phyloP scores from a whole-genome alignment of 2,888 invertebrate genomes.

The Slavum lentiscoides region DNA sequence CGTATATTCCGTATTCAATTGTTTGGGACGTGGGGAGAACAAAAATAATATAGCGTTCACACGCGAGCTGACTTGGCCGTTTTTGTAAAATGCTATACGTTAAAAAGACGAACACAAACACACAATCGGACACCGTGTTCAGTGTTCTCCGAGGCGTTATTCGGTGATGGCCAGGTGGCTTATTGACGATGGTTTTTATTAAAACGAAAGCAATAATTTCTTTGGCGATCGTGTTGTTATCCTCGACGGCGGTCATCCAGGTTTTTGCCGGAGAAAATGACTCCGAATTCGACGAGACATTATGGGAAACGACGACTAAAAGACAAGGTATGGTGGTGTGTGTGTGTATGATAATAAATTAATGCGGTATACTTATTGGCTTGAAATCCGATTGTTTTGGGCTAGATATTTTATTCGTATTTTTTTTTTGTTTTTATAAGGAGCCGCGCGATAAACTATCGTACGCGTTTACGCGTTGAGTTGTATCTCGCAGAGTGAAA shows the following conservation, averaged over 20 bases:
- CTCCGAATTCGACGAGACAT: neutral
- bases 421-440: neutral
- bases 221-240: neutral
- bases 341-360: too few relatives aligned
- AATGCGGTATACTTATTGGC: too few relatives aligned
- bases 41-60: constrained; percentile 6
- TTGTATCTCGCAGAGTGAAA: neutral
- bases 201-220: neutral
- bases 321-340: neutral
- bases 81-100: neutral
- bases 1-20: neutral
- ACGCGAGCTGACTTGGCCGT: constrained; percentile 32
- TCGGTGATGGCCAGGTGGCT: neutral
- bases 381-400: too few relatives aligned
- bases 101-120: neutral
- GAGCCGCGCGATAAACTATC: neutral
- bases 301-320: neutral
- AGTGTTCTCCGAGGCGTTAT: constrained; percentile 18
- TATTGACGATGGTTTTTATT: neutral
- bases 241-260: neutral
- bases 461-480: neutral
- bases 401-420: too few relatives aligned
- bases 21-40: neutral
- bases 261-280: neutral
- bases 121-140: neutral